phyloP scores from a whole-genome alignment of 2,888 invertebrate species.

The Camptogramma bilineatum region DNA sequence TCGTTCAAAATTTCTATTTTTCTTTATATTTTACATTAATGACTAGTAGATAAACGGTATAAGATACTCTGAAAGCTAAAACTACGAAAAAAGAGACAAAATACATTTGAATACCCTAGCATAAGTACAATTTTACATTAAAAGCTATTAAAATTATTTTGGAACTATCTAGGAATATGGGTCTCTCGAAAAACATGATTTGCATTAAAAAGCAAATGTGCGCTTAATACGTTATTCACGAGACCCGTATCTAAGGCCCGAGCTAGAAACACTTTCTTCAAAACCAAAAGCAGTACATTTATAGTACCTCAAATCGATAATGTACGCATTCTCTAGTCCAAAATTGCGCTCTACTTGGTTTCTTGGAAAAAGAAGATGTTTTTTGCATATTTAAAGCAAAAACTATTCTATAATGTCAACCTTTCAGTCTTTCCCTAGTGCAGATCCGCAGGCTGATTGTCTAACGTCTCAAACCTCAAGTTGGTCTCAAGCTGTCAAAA shows the following conservation, averaged over 20 bases:
- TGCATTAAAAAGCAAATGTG: slow-evolving; percentile 22
- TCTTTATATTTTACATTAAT: slow-evolving; percentile 16
- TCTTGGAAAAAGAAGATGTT: no score
- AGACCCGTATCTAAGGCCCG: slow-evolving; percentile 6
- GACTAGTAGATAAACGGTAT: slow-evolving; percentile 21
- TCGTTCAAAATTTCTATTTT: slow-evolving; percentile 11
- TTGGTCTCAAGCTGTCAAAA: no score
- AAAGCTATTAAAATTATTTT: slow-evolving; percentile 18
- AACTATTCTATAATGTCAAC: no score
- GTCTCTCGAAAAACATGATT: neutral
- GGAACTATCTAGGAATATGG: slow-evolving; percentile 17
- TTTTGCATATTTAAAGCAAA: no score
- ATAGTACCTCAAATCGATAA: neutral
- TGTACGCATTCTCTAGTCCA: neutral
- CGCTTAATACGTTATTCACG: slow-evolving; percentile 20
- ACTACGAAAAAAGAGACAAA: slow-evolving; percentile 25
- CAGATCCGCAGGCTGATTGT: no score
- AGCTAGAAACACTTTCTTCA: neutral
- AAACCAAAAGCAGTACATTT: neutral
- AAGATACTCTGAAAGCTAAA: slow-evolving; percentile 22
- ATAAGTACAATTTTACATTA: slow-evolving; percentile 26
- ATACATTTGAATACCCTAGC: slow-evolving; percentile 18
- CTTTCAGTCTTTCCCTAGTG: no score
- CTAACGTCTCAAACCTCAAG: no score
- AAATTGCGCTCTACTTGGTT: no score